Conservation (phyloP, 2,888 invertebrate species). For the Epirrhoe alternata region DNA sequence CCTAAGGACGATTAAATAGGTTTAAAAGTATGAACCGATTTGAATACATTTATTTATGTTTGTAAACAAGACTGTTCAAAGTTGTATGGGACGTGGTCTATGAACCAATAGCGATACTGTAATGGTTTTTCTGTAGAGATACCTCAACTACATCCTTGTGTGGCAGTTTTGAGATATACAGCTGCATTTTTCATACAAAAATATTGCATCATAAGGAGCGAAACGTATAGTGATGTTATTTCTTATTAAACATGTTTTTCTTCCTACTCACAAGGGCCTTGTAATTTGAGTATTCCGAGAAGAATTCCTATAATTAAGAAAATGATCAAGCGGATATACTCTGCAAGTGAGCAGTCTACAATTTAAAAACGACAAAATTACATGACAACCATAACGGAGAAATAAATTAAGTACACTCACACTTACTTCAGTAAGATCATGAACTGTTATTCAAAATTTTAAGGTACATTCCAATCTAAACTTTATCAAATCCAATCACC, state of each 20-base stretch:
- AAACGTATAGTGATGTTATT: not conserved
- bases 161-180: no score
- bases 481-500: constrained; percentile 13
- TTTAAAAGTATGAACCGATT: constrained; percentile 19
- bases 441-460: not conserved
- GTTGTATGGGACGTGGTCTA: no score
- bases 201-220: not conserved
- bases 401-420: not conserved
- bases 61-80: no score
- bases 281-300: not conserved
- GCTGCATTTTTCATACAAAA: no score
- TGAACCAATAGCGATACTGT: no score
- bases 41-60: not conserved
- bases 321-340: not conserved
- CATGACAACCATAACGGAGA: constrained; percentile 1
- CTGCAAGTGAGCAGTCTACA: not conserved
- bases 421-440: not conserved
- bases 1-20: constrained; percentile 24
- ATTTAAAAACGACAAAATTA: constrained; percentile 6
- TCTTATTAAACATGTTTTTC: not conserved
- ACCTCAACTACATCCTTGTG: no score
- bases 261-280: not conserved
- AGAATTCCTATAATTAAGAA: not conserved
- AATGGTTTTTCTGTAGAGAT: no score
- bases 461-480: not conserved